phyloP scores from a whole-genome alignment of 2,113 vertebrate genomes.

The Morone chrysops region DNA sequence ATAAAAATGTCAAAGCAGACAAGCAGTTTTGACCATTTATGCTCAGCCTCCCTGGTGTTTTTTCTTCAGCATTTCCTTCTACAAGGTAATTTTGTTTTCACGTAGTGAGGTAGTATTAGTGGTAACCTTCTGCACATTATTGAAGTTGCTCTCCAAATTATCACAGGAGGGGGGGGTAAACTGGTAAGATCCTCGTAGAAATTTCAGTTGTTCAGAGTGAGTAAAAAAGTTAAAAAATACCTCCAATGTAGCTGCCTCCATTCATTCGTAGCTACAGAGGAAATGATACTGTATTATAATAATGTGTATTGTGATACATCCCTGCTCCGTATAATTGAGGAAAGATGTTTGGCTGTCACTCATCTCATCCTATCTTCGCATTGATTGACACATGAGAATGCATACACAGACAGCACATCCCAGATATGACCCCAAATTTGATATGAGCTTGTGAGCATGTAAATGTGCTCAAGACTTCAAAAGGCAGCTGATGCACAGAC shows the following conservation, averaged over 20 bases:
- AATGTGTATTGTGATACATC: background rate
- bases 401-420: conserved; percentile 6
- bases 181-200: background rate
- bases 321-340: background rate
- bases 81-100: background rate
- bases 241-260: background rate
- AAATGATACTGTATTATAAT: background rate
- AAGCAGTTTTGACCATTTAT: conserved; percentile 22
- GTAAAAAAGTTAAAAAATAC: background rate
- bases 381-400: background rate
- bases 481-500: conserved; percentile 52
- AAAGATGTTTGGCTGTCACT: background rate
- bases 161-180: conserved; percentile 1
- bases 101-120: background rate
- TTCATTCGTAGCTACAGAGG: background rate
- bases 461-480: conserved; percentile 43
- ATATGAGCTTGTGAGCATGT: conserved; percentile 40
- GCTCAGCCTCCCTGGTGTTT: background rate
- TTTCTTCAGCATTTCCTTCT: background rate
- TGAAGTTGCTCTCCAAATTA: background rate
- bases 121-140: background rate
- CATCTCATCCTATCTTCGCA: too few relatives aligned
- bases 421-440: conserved; percentile 47
- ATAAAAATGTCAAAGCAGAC: conserved; percentile 23
- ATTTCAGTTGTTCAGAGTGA: background rate